Base-by-base conservation (phyloP, 1,140 invertebrate species). In the Ceratina calcarata region DNA sequence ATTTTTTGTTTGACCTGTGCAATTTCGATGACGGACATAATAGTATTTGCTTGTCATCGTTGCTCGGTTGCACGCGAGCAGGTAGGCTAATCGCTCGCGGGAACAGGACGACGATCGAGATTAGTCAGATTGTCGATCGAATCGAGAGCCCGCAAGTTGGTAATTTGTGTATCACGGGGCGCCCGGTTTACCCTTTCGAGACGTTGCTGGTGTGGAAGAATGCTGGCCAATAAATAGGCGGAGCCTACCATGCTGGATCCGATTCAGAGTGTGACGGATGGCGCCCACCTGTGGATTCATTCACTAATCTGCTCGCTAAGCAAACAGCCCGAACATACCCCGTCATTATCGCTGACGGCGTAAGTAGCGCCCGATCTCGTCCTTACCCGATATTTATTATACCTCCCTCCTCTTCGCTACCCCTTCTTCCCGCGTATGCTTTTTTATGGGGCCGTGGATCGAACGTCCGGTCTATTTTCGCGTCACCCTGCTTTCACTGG, bases 281-380 rank as follows among this genome's bases (percentile, higher is more conserved):
- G 91, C 90, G 92, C 91, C 92, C 92, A 93, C 92, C 92, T 93
- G 92, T 93, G 91, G 92, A 93, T 92, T 92, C 92, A 92, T 93
- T 92, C 92, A 93, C 92, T 93, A 93, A 93, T 92, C 91, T 92
- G 86, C 88, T 92, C 89, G 90, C 92, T 93, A 93, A 92, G 92
- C 92, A 93, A 93, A 93, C 91, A 93, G 90, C 88, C 88, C 85
- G 86, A 88, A 87, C 88, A 89, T 89, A 92, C 88, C 92, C 91
- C 88, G 85, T 92, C 89, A 92, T 93, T 93, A 93, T 90, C 89
- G 91, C 89, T 93, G 91, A 93, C 91, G 91, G 89, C 89, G 90
- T 93, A 92, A 93, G 91, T 93, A 93, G 91, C 89, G 86, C 87
- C 83, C 69, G 86, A 87, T 88, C 86, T 87, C 75, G 57, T 89